Base-by-base conservation (phyloP, 64 coral and sea anemone species). In the Pachyseris speciosa region DNA sequence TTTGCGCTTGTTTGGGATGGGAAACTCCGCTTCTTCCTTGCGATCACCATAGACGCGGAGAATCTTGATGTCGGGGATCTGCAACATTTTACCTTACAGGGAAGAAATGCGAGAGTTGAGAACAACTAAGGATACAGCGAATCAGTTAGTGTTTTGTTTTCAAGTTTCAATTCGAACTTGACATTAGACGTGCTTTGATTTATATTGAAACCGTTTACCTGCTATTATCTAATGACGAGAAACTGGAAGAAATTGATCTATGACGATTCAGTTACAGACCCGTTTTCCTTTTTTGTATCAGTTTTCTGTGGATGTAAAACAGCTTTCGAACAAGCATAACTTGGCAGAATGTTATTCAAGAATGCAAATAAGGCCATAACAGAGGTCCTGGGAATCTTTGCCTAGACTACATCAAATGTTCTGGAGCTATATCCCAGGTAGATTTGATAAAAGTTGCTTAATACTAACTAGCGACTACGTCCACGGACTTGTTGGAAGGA, bases 401-500 rank as follows among this genome's bases (percentile, higher is more conserved):
- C 9, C 27, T 11, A 67, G 13, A 25, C 25, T 28, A 0, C 15
- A 15, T 4, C 13, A 20, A 19, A 57, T 57, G 51, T 4, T 13
- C 12, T 4, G 22, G 12, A 19, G 64, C 32, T 33, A 31, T 28
- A 32, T 16, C 4, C 28, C 2, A 7, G 8, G 6, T 29, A 2
- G 15, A 1, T 2, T 33, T 67, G 9, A 33, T 34, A 31, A 11
- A 15, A 4, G 9, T 26, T 31, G 15, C 67, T 12, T 13, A 7
- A 27, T 43, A 83, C 90, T 68, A 43, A 98, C 96, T 37, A 45
- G 89, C 87, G 13, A 98, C 92, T 19, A 98, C 96, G 30, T 98
- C 96, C 17, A 98, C 96, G 25, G 93, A 92, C 47, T 98, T 98
- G 93, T 98, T 98, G 29, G 96, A 98, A n/a, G 96, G 96, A 32